These are phyloP conservation scores for Candidula unifasciata DNA, from an alignment of 2,888 invertebrate species.

Conservation along the genomic window DNA sequence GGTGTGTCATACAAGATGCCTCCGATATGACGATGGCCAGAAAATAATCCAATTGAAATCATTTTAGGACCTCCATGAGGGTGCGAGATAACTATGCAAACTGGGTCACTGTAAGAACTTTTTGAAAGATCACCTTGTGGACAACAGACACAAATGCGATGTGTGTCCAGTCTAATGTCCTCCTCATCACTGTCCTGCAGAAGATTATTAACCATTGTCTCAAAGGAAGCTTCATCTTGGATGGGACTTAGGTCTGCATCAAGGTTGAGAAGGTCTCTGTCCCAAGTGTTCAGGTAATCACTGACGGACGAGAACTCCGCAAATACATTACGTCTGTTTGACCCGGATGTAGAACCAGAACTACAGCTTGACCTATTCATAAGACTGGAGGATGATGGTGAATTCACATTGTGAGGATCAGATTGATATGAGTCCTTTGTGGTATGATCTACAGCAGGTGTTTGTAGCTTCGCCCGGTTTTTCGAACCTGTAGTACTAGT, in stretches of 20 bases:
- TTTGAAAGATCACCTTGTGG: not conserved
- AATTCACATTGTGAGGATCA: too few relatives aligned
- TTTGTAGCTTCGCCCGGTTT: too few relatives aligned
- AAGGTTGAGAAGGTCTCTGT: slow-evolving; percentile 32
- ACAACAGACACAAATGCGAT: not conserved
- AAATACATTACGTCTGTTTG: not conserved
- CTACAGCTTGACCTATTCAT: too few relatives aligned
- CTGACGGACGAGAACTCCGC: not conserved
- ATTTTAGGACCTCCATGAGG: slow-evolving; percentile 43
- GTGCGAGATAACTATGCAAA: slow-evolving; percentile 20
- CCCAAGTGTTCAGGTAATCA: slow-evolving; percentile 26
- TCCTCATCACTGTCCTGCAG: not conserved
- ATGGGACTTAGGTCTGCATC: slow-evolving; percentile 26
- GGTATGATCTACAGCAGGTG: too few relatives aligned
- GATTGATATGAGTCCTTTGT: too few relatives aligned
- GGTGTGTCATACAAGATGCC: slow-evolving; percentile 45
- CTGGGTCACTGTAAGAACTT: not conserved
- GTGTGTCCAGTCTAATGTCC: not conserved
- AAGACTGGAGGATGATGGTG: too few relatives aligned
- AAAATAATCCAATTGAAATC: slow-evolving; percentile 34
- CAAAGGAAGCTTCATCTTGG: not conserved
- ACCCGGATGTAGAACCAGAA: too few relatives aligned
- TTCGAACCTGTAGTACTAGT: too few relatives aligned
- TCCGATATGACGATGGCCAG: slow-evolving; percentile 26
- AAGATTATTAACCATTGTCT: not conserved